Percentiles rank a stretch among this genome's conserved stretches.
Conservation (phyloP, 2,797 vertebrate genomes). For the Pterois miles region DNA sequence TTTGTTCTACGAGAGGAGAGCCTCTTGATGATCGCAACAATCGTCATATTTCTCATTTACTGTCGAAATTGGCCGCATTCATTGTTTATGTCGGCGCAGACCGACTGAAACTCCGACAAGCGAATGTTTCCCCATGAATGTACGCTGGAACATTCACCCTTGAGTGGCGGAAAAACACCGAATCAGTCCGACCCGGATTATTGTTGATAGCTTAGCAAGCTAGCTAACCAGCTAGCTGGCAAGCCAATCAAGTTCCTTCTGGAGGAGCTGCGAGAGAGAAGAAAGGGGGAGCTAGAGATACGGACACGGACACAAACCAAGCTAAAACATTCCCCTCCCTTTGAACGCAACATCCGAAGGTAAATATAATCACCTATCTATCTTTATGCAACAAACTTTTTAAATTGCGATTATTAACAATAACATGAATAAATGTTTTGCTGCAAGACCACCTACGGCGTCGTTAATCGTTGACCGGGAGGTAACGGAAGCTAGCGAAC, state of each 20-base stretch:
- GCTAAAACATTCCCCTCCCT: slow-evolving; percentile 81
- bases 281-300: slow-evolving; percentile 85
- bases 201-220: slow-evolving; percentile 83
- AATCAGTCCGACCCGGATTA: slow-evolving; percentile 82
- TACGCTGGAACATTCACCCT: slow-evolving; percentile 69
- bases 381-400: slow-evolving; percentile 27
- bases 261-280: slow-evolving; percentile 80
- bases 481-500: slow-evolving; percentile 78
- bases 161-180: slow-evolving; percentile 79
- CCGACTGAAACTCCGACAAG: slow-evolving; percentile 75
- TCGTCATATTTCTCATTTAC: slow-evolving; percentile 81
- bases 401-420: slow-evolving; percentile 33
- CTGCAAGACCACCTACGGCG: slow-evolving; percentile 70
- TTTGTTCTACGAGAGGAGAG: slow-evolving; percentile 85
- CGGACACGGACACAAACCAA: slow-evolving; percentile 76
- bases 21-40: slow-evolving; percentile 83
- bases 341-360: slow-evolving; percentile 79
- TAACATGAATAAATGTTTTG: slow-evolving; percentile 17
- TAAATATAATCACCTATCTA: slow-evolving; percentile 61
- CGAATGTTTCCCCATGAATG: slow-evolving; percentile 73
- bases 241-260: slow-evolving; percentile 79
- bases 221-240: slow-evolving; percentile 78
- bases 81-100: slow-evolving; percentile 69
- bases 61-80: slow-evolving; percentile 74
- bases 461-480: slow-evolving; percentile 79